Evolutionary conservation across 2,888 invertebrate genomes (phyloP).

Genomic region (Hipparchia semele): DNA sequence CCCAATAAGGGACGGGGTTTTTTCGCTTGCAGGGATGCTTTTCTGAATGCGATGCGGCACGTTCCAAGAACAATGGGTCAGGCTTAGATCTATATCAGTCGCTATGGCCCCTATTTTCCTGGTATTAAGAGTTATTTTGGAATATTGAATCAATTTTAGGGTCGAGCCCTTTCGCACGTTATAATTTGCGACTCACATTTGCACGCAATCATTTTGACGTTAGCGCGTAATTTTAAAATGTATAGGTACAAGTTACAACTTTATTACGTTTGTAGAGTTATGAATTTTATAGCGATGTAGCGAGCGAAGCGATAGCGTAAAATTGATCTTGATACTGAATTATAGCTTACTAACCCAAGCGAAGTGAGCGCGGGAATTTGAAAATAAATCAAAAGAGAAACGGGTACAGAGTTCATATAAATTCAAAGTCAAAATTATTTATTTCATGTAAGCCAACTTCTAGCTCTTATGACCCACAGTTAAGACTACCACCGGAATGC

Average conservation of each 20-base stretch:
- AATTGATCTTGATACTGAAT: no score
- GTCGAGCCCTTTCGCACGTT: slow-evolving; percentile 36
- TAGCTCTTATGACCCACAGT: no score
- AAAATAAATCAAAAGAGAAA: no score
- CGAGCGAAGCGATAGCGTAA: neutral
- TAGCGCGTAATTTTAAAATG: slow-evolving; percentile 33
- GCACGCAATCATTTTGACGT: slow-evolving; percentile 29
- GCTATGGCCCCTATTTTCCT: slow-evolving; percentile 16
- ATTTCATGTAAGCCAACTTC: no score
- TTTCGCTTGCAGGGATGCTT: slow-evolving; percentile 29
- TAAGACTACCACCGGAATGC: no score
- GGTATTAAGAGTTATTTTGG: slow-evolving; percentile 26
- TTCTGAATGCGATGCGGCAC: slow-evolving; percentile 31
- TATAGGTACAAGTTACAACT: slow-evolving; percentile 6
- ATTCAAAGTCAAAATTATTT: no score
- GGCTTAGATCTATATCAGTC: slow-evolving; percentile 27
- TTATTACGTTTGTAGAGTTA: slow-evolving; percentile 3
- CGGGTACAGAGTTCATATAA: no score
- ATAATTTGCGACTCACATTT: slow-evolving; percentile 36
- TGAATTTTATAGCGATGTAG: neutral
- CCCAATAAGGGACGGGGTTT: neutral
- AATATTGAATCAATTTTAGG: slow-evolving; percentile 16
- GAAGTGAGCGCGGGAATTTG: no score
- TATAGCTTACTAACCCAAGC: no score
- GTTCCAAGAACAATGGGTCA: slow-evolving; percentile 34